Conservation (phyloP, 64 coral and sea anemone genomes). For the Orbicella faveolata region DNA sequence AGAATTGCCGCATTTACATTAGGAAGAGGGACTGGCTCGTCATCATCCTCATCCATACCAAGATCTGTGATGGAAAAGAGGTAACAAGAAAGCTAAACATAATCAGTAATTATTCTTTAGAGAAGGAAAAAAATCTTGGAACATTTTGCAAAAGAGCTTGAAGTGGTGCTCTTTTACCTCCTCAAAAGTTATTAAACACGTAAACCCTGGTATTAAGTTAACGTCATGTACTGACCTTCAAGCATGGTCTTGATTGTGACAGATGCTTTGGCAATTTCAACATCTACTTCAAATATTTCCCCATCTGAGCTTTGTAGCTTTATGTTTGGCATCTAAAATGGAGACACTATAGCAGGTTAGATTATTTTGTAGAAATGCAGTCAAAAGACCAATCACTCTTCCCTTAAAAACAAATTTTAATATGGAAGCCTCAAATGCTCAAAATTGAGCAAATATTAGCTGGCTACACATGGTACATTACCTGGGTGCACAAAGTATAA, state of each 20-base stretch:
- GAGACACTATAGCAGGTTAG: neutral
- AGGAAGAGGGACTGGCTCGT: constrained; percentile 91
- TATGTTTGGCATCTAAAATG: constrained; percentile 83
- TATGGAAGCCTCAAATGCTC: too few relatives aligned
- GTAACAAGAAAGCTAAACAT: neutral
- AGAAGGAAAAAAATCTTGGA: too few relatives aligned
- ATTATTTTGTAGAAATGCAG: too few relatives aligned
- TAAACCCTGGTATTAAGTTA: too few relatives aligned
- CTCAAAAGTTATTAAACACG: too few relatives aligned
- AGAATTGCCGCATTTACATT: constrained; percentile 99
- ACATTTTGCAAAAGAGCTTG: neutral
- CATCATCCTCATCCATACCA: constrained; percentile 99
- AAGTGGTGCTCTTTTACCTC: too few relatives aligned
- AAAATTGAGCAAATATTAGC: too few relatives aligned
- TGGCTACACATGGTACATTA: too few relatives aligned
- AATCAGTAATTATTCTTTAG: too few relatives aligned
- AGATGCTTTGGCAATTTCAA: constrained; percentile 96
- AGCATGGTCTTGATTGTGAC: constrained; percentile 99
- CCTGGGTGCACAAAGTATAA: too few relatives aligned
- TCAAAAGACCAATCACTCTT: too few relatives aligned
- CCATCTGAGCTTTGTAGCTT: constrained; percentile 93
- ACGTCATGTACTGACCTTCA: constrained; percentile 56
- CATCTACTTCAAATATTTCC: constrained; percentile 98
- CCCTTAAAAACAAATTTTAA: too few relatives aligned
- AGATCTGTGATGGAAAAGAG: constrained; percentile 53